phyloP scores from a whole-genome alignment of 2,888 invertebrate genomes.

The Drosophila ezoana region DNA sequence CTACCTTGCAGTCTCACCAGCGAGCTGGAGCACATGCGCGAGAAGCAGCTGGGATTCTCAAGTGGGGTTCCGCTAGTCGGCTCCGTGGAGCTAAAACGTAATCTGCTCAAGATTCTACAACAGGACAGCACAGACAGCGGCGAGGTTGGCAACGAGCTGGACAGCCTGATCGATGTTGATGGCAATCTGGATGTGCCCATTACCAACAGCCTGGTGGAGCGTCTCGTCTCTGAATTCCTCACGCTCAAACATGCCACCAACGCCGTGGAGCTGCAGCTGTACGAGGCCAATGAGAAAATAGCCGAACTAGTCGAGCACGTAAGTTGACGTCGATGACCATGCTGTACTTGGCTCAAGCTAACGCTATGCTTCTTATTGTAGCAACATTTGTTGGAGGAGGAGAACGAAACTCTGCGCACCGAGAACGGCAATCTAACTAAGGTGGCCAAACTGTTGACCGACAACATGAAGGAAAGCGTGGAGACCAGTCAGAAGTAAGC shows the following conservation, averaged over 20 bases:
- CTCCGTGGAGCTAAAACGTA: slow-evolving; percentile 79
- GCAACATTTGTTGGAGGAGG: slow-evolving; percentile 84
- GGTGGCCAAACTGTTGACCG: slow-evolving; percentile 84
- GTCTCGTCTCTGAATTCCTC: slow-evolving; percentile 82
- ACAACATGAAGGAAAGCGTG: slow-evolving; percentile 85
- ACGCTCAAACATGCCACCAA: slow-evolving; percentile 81
- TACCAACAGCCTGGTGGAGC: slow-evolving; percentile 81
- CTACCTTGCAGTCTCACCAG: slow-evolving; percentile 52
- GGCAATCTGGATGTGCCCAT: slow-evolving; percentile 68
- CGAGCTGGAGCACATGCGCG: slow-evolving; percentile 72
- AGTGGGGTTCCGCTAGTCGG: slow-evolving; percentile 41
- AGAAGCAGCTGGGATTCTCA: slow-evolving; percentile 58
- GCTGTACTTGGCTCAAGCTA: neutral
- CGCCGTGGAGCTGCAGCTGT: slow-evolving; percentile 83
- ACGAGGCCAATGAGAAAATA: slow-evolving; percentile 85
- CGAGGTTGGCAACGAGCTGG: slow-evolving; percentile 74
- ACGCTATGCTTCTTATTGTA: slow-evolving; percentile 36
- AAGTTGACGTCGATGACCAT: slow-evolving; percentile 23
- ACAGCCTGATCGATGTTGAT: slow-evolving; percentile 82
- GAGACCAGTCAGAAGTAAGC: slow-evolving; percentile 84
- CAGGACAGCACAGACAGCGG: slow-evolving; percentile 68
- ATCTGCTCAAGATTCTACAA: slow-evolving; percentile 83
- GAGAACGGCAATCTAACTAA: slow-evolving; percentile 84
- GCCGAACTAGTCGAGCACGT: slow-evolving; percentile 84
- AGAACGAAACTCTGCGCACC: slow-evolving; percentile 82